Evolutionary conservation across 1,140 invertebrate genomes (phyloP).

Genomic region (Pseudomyrmex sp.): DNA sequence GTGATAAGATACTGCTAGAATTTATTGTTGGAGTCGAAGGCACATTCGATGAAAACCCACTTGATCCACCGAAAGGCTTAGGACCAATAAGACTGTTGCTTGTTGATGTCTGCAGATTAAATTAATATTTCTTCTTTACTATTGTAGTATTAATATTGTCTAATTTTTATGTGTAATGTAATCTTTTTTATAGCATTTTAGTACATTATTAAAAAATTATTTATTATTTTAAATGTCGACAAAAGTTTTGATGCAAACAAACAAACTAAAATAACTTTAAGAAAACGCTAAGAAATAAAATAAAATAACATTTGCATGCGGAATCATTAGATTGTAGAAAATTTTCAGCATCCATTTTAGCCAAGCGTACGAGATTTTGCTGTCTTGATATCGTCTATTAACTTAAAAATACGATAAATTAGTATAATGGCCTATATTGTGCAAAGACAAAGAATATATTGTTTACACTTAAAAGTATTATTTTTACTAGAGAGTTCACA

Average conservation of each 20-base stretch:
- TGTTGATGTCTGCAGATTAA: conserved; percentile 74
- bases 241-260: neutral
- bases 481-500: neutral
- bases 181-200: neutral
- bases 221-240: neutral
- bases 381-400: conserved; percentile 15
- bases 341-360: neutral
- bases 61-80: conserved; percentile 87
- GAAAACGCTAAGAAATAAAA: neutral
- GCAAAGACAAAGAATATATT: conserved; percentile 28
- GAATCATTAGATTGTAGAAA: conserved; percentile 13
- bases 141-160: neutral
- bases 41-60: conserved; percentile 76
- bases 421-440: conserved; percentile 26
- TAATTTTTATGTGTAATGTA: neutral
- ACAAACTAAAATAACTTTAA: neutral
- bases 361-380: conserved; percentile 14
- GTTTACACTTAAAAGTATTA: conserved; percentile 6
- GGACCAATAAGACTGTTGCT: conserved; percentile 84
- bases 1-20: conserved; percentile 82
- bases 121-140: conserved; percentile 13
- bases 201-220: neutral
- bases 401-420: conserved; percentile 26
- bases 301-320: neutral
- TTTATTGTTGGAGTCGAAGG: conserved; percentile 80